These are phyloP conservation scores for Drosophila rhopaloa DNA, from an alignment of 1,140 invertebrate species.

Conservation along the genomic window DNA sequence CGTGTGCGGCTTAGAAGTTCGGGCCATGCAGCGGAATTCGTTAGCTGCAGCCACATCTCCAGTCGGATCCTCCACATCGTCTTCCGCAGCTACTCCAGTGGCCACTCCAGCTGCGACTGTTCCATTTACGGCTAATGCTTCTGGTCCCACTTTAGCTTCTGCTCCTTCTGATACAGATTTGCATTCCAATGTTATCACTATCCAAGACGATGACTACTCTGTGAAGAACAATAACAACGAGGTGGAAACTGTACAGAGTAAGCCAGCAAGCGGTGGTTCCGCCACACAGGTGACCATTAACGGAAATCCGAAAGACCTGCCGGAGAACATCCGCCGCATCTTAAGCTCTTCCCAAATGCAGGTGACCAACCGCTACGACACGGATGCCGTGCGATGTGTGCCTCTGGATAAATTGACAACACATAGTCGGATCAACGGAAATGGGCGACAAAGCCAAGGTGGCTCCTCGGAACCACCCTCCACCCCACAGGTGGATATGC, in stretches of 20 bases:
- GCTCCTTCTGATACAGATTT: neutral
- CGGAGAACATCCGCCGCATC: conserved; percentile 17
- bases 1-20: conserved; percentile 67
- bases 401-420: conserved; percentile 57
- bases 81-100: neutral
- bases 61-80: neutral
- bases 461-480: neutral
- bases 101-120: neutral
- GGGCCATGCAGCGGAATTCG: conserved; percentile 46
- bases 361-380: conserved; percentile 11
- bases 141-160: neutral
- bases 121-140: neutral
- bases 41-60: neutral
- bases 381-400: conserved; percentile 55
- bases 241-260: neutral
- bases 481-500: conserved; percentile 12
- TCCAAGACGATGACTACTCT: conserved; percentile 6
- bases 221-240: conserved; percentile 5
- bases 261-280: neutral
- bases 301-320: conserved; percentile 12
- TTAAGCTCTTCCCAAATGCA: conserved; percentile 27
- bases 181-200: conserved; percentile 28
- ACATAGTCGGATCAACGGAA: conserved; percentile 5
- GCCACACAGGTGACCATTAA: neutral
- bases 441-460: neutral